phyloP scores from a whole-genome alignment of 2,888 invertebrate species.

The Phytoseiulus persimilis region DNA sequence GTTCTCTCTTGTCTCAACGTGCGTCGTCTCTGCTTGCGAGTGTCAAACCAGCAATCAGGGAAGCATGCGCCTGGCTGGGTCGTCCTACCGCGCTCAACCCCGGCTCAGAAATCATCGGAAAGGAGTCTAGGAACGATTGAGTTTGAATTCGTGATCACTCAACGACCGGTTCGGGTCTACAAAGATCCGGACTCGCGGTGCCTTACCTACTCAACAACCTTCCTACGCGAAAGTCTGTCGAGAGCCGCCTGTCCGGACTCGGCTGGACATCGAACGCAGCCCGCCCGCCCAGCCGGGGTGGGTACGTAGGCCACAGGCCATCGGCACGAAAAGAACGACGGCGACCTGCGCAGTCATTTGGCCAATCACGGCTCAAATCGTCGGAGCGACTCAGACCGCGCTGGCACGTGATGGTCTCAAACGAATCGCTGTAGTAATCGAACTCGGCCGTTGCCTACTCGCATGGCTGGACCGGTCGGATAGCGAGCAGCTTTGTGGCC shows the following conservation, averaged over 20 bases:
- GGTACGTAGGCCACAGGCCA: neutral
- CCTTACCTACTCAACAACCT: neutral
- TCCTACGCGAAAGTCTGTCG: too few relatives aligned
- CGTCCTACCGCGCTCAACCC: neutral
- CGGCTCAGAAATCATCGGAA: neutral
- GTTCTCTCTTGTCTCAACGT: too few relatives aligned
- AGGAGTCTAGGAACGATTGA: neutral
- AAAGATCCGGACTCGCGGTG: neutral
- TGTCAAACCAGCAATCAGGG: too few relatives aligned
- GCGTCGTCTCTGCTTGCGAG: too few relatives aligned
- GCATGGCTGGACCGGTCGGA: neutral
- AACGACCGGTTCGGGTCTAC: neutral
- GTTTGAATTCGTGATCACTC: neutral
- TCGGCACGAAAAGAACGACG: neutral
- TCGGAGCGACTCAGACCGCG: neutral
- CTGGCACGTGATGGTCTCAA: neutral
- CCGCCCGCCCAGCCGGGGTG: neutral
- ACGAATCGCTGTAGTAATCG: neutral
- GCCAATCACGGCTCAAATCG: neutral
- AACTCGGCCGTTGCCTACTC: neutral
- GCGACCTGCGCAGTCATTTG: neutral
- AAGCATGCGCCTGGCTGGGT: too few relatives aligned
- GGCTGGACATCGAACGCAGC: neutral
- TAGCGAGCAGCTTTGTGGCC: neutral
- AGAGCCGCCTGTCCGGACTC: too few relatives aligned